Evolutionary conservation across 2,113 vertebrate species (phyloP).

Genomic region (Prunella fulvescens): DNA sequence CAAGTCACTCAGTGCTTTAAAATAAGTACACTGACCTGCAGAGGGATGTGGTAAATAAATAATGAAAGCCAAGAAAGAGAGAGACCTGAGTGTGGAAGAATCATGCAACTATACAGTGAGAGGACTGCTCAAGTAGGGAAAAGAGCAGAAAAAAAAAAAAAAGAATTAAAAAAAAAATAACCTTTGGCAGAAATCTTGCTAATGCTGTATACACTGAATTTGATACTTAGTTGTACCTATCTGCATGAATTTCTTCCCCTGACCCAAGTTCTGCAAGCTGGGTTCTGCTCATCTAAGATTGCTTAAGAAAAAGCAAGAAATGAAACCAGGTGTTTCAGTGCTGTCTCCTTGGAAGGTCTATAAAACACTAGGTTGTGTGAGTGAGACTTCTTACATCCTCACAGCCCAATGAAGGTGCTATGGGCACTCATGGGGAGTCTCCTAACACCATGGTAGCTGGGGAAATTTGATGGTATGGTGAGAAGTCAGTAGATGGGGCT

Average conservation of each 20-base stretch:
- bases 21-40: not conserved
- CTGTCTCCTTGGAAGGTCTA: not conserved
- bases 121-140: not conserved
- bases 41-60: not conserved
- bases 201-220: not conserved
- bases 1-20: not conserved
- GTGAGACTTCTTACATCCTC: not conserved
- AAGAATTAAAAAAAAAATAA: not conserved
- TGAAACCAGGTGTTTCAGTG: not conserved
- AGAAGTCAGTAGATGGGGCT: not conserved
- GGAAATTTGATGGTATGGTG: not conserved
- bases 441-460: not conserved
- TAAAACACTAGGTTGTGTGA: not conserved
- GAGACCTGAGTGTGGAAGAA: not conserved
- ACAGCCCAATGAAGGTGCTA: not conserved
- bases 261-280: accelerated
- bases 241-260: not conserved
- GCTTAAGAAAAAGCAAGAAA: not conserved
- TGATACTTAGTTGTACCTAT: not conserved
- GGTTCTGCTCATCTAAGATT: not conserved
- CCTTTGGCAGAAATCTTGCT: not conserved
- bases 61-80: not conserved
- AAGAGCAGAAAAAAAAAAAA: accelerated
- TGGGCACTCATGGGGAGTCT: not conserved
- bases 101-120: not conserved